Evolutionary conservation across 2,797 vertebrate genomes (phyloP).

Genomic region (Sebastes jordani): DNA sequence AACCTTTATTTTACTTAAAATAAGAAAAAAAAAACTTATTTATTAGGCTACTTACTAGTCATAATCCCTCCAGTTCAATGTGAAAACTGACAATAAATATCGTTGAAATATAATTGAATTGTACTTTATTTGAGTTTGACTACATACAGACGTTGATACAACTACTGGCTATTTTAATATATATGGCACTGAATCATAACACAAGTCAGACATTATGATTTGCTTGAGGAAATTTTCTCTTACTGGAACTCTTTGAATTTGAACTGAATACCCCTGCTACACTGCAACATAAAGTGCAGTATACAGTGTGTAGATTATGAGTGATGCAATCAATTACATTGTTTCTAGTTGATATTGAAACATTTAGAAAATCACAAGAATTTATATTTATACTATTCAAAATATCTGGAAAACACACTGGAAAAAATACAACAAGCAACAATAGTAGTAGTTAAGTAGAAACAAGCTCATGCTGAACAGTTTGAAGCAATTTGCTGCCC

Average conservation of each 20-base stretch:
- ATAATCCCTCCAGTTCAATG: not conserved
- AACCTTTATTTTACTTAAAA: no score
- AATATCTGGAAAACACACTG: not conserved
- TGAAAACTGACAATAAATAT: not conserved
- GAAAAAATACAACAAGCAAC: not conserved
- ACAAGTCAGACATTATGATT: no score
- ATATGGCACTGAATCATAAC: no score
- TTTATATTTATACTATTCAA: not conserved
- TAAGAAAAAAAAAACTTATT: no score
- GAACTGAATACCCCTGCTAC: no score
- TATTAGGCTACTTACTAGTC: no score
- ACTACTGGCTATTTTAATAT: no score
- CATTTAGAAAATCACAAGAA: not conserved
- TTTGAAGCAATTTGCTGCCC: conserved; percentile 31
- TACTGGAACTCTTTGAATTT: no score
- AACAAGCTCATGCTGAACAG: not conserved
- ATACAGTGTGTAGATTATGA: not conserved
- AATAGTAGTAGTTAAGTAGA: not conserved
- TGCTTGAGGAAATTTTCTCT: no score
- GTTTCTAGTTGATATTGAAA: not conserved
- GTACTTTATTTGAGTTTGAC: not conserved
- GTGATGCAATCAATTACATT: not conserved
- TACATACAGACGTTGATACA: no score
- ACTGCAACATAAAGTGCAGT: not conserved
- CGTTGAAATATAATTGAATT: not conserved